Evolutionary conservation across 2,113 vertebrate genomes (phyloP).

Genomic region (Scophthalmus maximus): DNA sequence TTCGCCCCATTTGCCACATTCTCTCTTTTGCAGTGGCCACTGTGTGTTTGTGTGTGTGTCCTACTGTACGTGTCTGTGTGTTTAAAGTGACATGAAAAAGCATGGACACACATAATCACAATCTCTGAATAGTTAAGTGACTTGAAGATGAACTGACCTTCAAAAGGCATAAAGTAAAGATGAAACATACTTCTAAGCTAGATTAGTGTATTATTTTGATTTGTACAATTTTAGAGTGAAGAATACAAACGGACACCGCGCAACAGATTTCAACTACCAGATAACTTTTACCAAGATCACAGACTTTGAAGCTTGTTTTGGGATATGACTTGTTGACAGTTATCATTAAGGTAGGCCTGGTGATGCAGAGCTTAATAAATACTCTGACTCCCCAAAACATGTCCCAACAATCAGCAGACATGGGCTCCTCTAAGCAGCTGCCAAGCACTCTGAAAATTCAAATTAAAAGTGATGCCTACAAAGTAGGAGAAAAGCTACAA

Average conservation of each 20-base stretch:
- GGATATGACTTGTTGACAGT: neutral
- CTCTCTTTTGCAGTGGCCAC: slow-evolving; percentile 15
- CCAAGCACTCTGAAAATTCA: neutral
- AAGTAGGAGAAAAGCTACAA: neutral
- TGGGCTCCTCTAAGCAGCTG: neutral
- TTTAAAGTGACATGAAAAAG: neutral
- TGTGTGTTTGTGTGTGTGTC: neutral
- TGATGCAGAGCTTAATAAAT: neutral
- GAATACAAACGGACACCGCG: too few relatives aligned
- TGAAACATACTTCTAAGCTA: neutral
- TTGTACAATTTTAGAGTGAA: too few relatives aligned
- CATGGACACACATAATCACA: neutral
- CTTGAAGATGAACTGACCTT: neutral
- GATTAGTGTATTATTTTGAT: neutral
- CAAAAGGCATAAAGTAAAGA: neutral
- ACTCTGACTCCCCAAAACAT: neutral
- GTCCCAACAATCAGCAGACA: neutral
- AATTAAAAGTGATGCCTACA: neutral
- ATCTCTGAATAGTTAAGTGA: neutral
- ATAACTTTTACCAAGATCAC: neutral
- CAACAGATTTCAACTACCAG: neutral
- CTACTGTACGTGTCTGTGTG: neutral
- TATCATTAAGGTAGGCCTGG: neutral
- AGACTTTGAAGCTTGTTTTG: neutral
- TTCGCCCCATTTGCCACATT: slow-evolving; percentile 33